These are phyloP conservation scores for Danaus melanippus DNA, from an alignment of 1,140 invertebrate species.

Conservation along the genomic window DNA sequence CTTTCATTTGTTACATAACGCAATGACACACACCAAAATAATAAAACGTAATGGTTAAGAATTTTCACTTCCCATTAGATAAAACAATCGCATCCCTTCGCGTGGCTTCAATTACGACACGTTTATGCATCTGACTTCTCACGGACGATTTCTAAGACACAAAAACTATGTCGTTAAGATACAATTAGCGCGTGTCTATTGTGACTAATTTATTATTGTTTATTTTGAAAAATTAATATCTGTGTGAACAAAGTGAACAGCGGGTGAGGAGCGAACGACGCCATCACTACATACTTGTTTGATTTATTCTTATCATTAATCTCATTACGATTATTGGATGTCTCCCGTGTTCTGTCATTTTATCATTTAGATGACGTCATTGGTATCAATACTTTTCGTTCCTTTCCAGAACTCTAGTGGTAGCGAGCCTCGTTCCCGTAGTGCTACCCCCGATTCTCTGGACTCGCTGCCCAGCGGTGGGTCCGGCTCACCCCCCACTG, in stretches of 20 bases:
- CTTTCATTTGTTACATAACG: conserved; percentile 19
- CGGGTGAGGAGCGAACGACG: too few relatives aligned
- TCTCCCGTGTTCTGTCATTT: conserved; percentile 12
- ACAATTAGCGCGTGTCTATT: conserved; percentile 22
- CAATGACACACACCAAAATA: conserved; percentile 3
- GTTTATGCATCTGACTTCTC: conserved; percentile 20
- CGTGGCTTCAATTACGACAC: conserved; percentile 15
- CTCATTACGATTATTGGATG: background rate
- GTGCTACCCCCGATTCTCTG: conserved; percentile 89
- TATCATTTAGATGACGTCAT: background rate
- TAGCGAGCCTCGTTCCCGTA: conserved; percentile 80
- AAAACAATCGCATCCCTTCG: conserved; percentile 15
- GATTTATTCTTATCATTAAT: too few relatives aligned
- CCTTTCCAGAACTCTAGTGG: conserved; percentile 64
- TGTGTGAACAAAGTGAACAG: too few relatives aligned
- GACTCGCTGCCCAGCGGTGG: conserved; percentile 79
- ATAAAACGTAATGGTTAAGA: conserved; percentile 9
- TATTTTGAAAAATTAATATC: too few relatives aligned
- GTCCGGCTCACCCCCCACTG: conserved; percentile 65
- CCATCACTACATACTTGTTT: too few relatives aligned
- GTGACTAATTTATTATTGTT: conserved; percentile 16
- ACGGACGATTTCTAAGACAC: conserved; percentile 26
- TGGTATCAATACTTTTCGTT: background rate
- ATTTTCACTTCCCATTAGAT: conserved; percentile 17
- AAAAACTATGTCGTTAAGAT: conserved; percentile 23